Conservation (phyloP, 2,888 invertebrate genomes). For the Plagiodera versicolora region DNA sequence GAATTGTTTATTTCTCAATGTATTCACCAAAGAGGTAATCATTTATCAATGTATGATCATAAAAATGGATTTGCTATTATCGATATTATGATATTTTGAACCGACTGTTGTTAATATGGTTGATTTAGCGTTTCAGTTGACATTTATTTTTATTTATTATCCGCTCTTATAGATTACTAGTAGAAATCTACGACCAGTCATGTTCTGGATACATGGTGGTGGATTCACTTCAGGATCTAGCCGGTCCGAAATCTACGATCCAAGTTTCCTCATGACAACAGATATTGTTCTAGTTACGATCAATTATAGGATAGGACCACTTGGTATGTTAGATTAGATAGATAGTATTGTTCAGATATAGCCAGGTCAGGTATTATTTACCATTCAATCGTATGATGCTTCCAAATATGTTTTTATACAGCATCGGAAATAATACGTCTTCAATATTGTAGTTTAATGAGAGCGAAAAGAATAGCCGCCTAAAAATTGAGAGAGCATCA, state of each 20-base stretch:
- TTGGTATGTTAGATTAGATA: conserved; percentile 38
- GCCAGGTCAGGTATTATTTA: too few species aligned
- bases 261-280: conserved; percentile 56
- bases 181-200: conserved; percentile 42
- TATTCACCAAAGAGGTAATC: conserved; percentile 24
- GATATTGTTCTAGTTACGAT: conserved; percentile 56
- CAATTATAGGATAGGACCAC: conserved; percentile 56
- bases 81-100: not conserved
- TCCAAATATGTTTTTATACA: too few species aligned
- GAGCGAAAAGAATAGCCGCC: too few species aligned
- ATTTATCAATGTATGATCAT: not conserved
- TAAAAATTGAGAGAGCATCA: too few species aligned
- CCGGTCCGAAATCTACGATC: conserved; percentile 46
- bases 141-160: not conserved
- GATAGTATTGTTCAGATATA: not conserved
- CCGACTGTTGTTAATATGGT: conserved; percentile 4
- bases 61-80: too few species aligned
- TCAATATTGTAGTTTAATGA: too few species aligned
- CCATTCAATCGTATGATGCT: too few species aligned
- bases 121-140: not conserved
- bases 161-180: conserved; percentile 13
- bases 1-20: conserved; percentile 25
- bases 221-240: conserved; percentile 57
- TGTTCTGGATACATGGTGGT: conserved; percentile 60
- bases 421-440: too few species aligned